Evolutionary conservation across 2,888 invertebrate species (phyloP), one percentile per base, ranked within the genome.

Genomic region (Lucinisca nassula): DNA sequence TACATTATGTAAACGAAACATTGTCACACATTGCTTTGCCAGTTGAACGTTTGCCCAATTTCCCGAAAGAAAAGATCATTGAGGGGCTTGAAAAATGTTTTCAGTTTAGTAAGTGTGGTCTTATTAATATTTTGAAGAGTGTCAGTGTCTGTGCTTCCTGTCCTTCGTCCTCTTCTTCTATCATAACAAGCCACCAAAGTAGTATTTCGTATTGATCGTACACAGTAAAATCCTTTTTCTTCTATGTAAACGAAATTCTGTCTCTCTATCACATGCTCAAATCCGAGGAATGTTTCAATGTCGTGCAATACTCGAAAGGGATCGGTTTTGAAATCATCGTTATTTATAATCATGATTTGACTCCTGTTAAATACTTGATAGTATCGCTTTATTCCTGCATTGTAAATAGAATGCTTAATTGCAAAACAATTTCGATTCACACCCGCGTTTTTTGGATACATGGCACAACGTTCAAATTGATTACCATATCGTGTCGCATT

Each of bases 161-260:
- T 45, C 17, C 17, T 45, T 45, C 45, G 8, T 8, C 45, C 45
- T 45, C 45, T 8, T 45, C 45, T 8, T 45, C 17, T 8, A 45
- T 45, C 45, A 45, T 45, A 45, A 17, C 45, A 45, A 17, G 45
- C 45, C 10, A 45, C 45, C 8, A 45, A 17, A 8, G 45, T 45
- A 8, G 8, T 17, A 17, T 45, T 45, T 45, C 8, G 17, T 17
- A 45, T 17, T 12, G 45, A 45, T 45, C 45, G 8, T 45, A 45
- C 45, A 45, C 98, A 99, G 96, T 98, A 99, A 97, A 99, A 98
- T 82, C 99, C 98, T 96, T 99, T 99, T 27, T 98, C 98, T 97
- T 98, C 98, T 97, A 99, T 99, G 97, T 98, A 99, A 97, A 98
- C 98, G 96, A 99, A 98, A 96, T 99, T 98, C 96, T 98, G 98